phyloP scores from a whole-genome alignment of 1,140 invertebrate species.

The Drosophila pallidifrons region DNA sequence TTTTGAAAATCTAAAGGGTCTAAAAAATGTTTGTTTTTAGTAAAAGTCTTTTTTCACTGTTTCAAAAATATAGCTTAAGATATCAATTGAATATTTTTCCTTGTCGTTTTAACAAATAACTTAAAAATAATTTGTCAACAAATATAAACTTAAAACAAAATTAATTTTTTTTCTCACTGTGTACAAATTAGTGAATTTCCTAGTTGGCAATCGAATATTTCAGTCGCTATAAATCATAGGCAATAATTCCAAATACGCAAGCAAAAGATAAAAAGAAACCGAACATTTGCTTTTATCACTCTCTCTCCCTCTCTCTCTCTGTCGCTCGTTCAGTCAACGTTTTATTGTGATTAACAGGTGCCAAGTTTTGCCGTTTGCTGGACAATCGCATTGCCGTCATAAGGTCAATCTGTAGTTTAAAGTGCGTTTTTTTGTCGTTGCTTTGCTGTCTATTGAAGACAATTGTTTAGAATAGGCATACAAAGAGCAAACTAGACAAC shows the following conservation, averaged over 20 bases:
- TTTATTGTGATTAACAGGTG: neutral
- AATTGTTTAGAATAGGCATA: constrained; percentile 32
- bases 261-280: constrained; percentile 21
- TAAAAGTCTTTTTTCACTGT: too few relatives aligned
- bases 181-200: neutral
- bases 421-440: too few relatives aligned
- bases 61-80: too few relatives aligned
- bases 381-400: neutral
- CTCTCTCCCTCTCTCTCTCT: too few relatives aligned
- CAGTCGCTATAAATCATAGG: constrained; percentile 21
- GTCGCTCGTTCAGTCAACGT: neutral
- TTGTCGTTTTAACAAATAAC: too few relatives aligned
- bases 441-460: constrained; percentile 11
- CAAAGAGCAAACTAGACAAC: neutral
- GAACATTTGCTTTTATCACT: neutral
- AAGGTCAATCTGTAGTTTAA: neutral
- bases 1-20: too few relatives aligned
- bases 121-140: too few relatives aligned
- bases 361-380: neutral
- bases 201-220: constrained; percentile 3
- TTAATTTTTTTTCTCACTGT: neutral
- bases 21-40: too few relatives aligned
- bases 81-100: too few relatives aligned
- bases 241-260: constrained; percentile 3
- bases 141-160: too few relatives aligned